Evolutionary conservation across 1,140 invertebrate genomes (phyloP), one percentile per base, ranked within the genome.

Genomic region (Cheumatopsyche charites): DNA sequence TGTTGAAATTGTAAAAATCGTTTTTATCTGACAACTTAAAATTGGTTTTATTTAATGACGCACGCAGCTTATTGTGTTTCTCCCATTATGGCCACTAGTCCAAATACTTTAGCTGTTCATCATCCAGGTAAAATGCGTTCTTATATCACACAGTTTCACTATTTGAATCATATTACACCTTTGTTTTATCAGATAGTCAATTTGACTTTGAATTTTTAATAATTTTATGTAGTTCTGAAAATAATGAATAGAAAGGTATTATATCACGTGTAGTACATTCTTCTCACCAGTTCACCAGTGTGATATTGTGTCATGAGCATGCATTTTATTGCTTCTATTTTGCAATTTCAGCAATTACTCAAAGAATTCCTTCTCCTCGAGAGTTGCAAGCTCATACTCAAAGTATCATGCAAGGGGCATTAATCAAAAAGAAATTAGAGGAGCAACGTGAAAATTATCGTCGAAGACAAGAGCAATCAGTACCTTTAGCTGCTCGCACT

Each of bases 371-470:
- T 47, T 94, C 92, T 7, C 92, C 92, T 7, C 88, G 92, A 70
- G 92, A 94, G 79, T 80, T 94, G n/a, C 89, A 90, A 69, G 89
- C 88, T 67, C 92, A 93, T 81, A 92, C 92, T 23, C 92, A 94
- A 80, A 88, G 87, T 67, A 93, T 94, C 75, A 89, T 94, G 86
- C 92, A 94, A 81, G 87, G 86, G 77, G 92, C 92, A 26, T 84
- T 94, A 65, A 90, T 94, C 72, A 94, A 94, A 82, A 92, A 92
- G 82, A 93, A 94, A 79, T 83, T 94, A 45, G 92, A 94, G 80
- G 92, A 94, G 78, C 92, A 94, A 80, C 88, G 89, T 62, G 92
- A 94, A 79, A 92, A 93, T 78, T 93, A 87, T 79, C 86, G 91
- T 29, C 91, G 92, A 76, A 86, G 91, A 74, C 92, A 93, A 80